These are phyloP conservation scores for Grammomys surdaster DNA, from an alignment of 2,113 vertebrate species.

Conservation along the genomic window DNA sequence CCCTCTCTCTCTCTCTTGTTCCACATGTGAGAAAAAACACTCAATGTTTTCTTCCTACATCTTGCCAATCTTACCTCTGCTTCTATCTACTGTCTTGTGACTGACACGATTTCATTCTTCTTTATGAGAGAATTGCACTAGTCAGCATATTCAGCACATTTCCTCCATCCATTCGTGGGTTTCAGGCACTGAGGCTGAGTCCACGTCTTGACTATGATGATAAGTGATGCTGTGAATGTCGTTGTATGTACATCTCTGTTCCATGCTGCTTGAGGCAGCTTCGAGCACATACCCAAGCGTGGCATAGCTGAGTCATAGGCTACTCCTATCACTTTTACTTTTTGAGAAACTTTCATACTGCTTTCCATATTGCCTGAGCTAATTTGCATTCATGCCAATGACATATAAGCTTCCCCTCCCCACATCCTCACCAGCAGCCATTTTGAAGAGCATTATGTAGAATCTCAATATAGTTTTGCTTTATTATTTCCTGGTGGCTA, in stretches of 20 bases:
- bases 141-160: neutral
- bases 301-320: neutral
- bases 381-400: neutral
- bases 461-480: neutral
- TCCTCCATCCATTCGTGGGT: neutral
- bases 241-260: neutral
- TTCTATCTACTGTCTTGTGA: too few species aligned
- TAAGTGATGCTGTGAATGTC: neutral
- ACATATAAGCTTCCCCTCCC: neutral
- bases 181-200: neutral
- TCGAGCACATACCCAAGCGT: neutral
- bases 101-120: neutral
- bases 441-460: neutral
- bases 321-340: neutral
- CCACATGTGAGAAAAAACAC: neutral
- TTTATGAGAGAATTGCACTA: neutral
- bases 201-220: neutral
- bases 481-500: neutral
- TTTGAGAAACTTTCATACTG: neutral
- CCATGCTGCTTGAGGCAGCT: neutral
- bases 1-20: neutral
- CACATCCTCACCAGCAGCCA: neutral
- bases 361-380: neutral
- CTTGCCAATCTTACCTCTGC: neutral
- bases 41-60: neutral